phyloP scores from a whole-genome alignment of 2,113 vertebrate genomes.

The Antechinus stuartii region DNA sequence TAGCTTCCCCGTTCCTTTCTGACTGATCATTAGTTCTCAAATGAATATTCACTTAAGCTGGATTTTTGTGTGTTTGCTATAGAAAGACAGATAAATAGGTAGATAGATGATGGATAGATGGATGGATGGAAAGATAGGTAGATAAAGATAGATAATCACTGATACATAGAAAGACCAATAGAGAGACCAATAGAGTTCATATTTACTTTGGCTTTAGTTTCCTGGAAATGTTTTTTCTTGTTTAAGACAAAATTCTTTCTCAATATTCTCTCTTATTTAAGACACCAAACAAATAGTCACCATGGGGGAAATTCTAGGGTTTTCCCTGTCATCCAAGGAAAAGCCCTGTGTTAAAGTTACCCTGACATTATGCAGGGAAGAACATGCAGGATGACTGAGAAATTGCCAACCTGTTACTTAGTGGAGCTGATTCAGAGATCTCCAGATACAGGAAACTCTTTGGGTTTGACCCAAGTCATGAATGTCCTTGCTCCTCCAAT shows the following conservation, averaged over 20 bases:
- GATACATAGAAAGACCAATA: neutral
- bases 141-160: neutral
- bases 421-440: neutral
- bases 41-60: conserved; percentile 1
- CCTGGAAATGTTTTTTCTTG: conserved; percentile 16
- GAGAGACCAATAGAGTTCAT: neutral
- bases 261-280: neutral
- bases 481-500: neutral
- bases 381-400: neutral
- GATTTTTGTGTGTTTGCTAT: conserved; percentile 40
- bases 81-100: neutral
- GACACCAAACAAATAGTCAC: neutral
- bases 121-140: neutral
- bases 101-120: neutral
- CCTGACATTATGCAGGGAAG: neutral
- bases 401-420: neutral
- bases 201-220: conserved; percentile 50
- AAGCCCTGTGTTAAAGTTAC: neutral
- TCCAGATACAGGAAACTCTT: conserved; percentile 1
- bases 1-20: neutral
- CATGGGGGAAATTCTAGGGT: neutral
- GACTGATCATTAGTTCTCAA: conserved; percentile 24
- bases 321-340: neutral
- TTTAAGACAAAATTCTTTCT: neutral
- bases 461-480: conserved; percentile 5